These are phyloP conservation scores for Dolichopus griseipennis DNA, from an alignment of 2,888 invertebrate genomes.

Conservation along the genomic window DNA sequence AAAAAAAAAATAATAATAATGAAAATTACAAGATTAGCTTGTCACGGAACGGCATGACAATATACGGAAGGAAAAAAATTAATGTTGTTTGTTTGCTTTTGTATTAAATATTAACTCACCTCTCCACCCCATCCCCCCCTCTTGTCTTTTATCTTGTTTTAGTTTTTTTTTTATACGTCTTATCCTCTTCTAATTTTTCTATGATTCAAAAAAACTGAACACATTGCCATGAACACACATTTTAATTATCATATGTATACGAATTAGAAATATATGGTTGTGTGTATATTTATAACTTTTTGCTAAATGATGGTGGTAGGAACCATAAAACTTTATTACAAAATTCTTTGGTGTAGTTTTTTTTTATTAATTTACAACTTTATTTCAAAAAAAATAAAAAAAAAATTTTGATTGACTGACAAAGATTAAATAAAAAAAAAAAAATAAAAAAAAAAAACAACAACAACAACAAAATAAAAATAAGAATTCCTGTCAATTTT, in stretches of 20 bases:
- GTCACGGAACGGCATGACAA: constrained; percentile 6
- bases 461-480: not conserved
- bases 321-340: no score
- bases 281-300: no score
- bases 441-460: no score
- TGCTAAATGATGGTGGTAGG: no score
- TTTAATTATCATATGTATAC: no score
- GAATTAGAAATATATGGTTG: no score
- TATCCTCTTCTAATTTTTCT: no score
- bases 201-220: no score
- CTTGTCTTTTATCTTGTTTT: no score
- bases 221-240: no score
- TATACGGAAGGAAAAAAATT: constrained; percentile 1
- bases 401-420: constrained; percentile 3
- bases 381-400: not conserved
- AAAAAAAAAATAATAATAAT: not conserved
- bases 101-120: not conserved
- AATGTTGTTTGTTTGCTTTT: not conserved
- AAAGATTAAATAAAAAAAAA: constrained; percentile 1
- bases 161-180: not conserved
- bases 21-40: not conserved
- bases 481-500: not conserved
- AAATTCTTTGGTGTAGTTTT: no score
- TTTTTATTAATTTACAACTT: constrained; percentile 1
- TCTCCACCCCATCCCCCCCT: not conserved